phyloP scores from a whole-genome alignment of 1,140 invertebrate genomes.

The Zaprionus lachaisei region DNA sequence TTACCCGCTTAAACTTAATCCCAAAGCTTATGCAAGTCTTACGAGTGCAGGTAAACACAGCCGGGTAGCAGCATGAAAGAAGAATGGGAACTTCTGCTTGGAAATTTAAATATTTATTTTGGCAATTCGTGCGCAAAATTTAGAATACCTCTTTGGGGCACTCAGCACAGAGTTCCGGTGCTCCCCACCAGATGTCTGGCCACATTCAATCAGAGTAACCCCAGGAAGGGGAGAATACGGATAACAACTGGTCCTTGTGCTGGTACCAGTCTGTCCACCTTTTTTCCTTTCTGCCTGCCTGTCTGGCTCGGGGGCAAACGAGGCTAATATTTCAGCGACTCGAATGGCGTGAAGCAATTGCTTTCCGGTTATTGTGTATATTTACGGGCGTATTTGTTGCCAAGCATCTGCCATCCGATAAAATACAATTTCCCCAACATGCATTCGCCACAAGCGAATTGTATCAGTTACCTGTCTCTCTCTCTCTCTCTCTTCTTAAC shows the following conservation, averaged over 20 bases:
- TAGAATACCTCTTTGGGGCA: constrained; percentile 38
- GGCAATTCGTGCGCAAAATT: constrained; percentile 50
- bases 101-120: constrained; percentile 74
- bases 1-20: constrained; percentile 9
- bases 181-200: constrained; percentile 30
- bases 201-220: constrained; percentile 61
- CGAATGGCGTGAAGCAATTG: constrained; percentile 74
- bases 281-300: neutral
- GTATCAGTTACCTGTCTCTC: neutral
- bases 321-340: constrained; percentile 77
- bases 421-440: constrained; percentile 67
- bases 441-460: constrained; percentile 50
- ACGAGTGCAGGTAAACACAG: constrained; percentile 12
- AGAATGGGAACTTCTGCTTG: constrained; percentile 8
- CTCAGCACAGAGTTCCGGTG: constrained; percentile 5
- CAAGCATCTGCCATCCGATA: constrained; percentile 59
- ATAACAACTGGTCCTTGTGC: constrained; percentile 33
- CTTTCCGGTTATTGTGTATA: constrained; percentile 67
- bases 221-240: neutral
- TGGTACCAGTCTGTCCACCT: constrained; percentile 8
- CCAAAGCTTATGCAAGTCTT: constrained; percentile 3
- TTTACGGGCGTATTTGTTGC: constrained; percentile 60
- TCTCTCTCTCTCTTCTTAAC: neutral
- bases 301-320: constrained; percentile 50
- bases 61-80: neutral